phyloP scores from a whole-genome alignment of 2,888 invertebrate species.

The Rugalucina vietnamica region DNA sequence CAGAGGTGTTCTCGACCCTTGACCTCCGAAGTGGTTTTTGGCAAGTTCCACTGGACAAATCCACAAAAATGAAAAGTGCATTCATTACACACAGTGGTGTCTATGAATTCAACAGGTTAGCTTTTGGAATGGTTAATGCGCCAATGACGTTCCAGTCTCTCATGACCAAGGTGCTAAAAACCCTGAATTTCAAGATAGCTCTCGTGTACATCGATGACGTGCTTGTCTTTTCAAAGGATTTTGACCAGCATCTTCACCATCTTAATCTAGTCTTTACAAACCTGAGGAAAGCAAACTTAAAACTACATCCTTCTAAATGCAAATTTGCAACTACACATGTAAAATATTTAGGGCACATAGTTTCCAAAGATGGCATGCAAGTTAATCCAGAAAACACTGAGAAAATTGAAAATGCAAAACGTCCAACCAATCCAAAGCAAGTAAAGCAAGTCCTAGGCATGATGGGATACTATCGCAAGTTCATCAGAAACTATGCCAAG shows the following conservation, averaged over 20 bases:
- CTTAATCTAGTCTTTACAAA: constrained; percentile 34
- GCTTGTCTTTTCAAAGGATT: constrained; percentile 19
- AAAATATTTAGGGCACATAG: constrained; percentile 51
- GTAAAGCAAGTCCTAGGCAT: constrained; percentile 39
- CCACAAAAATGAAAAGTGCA: constrained; percentile 42
- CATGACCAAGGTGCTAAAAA: constrained; percentile 36
- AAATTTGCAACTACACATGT: constrained; percentile 33
- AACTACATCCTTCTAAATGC: constrained; percentile 50
- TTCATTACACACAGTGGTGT: constrained; percentile 39
- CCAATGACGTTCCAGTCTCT: constrained; percentile 36
- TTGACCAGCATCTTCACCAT: constrained; percentile 42
- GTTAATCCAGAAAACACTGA: constrained; percentile 27
- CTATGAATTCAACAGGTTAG: constrained; percentile 37
- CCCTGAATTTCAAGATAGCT: constrained; percentile 39
- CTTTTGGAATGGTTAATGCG: constrained; percentile 51
- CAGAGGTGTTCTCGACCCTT: constrained; percentile 23
- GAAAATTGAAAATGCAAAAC: neutral
- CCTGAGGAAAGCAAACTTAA: constrained; percentile 40
- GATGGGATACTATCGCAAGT: constrained; percentile 36
- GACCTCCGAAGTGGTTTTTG: constrained; percentile 46
- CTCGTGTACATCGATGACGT: constrained; percentile 59
- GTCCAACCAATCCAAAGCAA: constrained; percentile 17
- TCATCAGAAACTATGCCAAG: constrained; percentile 41
- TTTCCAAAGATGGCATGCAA: constrained; percentile 42
- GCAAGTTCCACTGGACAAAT: constrained; percentile 29